Evolutionary conservation across 1,140 invertebrate genomes (phyloP), one percentile per base, ranked within the genome.

Genomic region (Venturia canescens): DNA sequence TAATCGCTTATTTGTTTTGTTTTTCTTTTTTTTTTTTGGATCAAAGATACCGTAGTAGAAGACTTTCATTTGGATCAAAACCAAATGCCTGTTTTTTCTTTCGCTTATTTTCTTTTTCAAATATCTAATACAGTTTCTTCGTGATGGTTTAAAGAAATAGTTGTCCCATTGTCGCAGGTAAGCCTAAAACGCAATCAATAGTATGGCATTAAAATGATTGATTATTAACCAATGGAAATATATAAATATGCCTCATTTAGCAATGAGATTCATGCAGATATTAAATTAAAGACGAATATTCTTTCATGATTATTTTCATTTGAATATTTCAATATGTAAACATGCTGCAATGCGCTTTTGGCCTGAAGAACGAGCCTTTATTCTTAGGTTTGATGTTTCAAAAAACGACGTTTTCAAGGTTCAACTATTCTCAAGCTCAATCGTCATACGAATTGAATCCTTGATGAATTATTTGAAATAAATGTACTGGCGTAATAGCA

Each of bases 81-180:
- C 60, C 60, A 44, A 44, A 44, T 44, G 7, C 38, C 7, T 44
- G 7, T 44, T 44, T 44, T 44, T 44, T 44, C 13, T 44, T 44
- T 44, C 21, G 3, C 7, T n/a, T 23, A 9, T 23, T 26, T 6
- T 27, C 23, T 85, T 88, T 84, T 85, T 86, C 72, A 80, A 88
- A 87, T 75, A 86, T 72, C 87, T 86, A 78, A 57, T 79, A 44
- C n/a, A 75, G 31, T 78, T 79, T 75, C 79, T 78, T 75, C 79
- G 72, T 82, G 88, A 88, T 85, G 87, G 89, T 84, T 91, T 91
- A 91, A 92, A 92, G 89, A 91, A 92, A 91, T 91, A 91, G 91
- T 86, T 91, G 90, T 83, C 91, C 91, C 91, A 91, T 92, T 92
- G 91, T 91, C 87, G 90, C 87, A 89, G 90, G 91, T 80, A 91